These are phyloP conservation scores for Hoplostethus atlanticus DNA, from an alignment of 2,797 vertebrate genomes.

Conservation along the genomic window DNA sequence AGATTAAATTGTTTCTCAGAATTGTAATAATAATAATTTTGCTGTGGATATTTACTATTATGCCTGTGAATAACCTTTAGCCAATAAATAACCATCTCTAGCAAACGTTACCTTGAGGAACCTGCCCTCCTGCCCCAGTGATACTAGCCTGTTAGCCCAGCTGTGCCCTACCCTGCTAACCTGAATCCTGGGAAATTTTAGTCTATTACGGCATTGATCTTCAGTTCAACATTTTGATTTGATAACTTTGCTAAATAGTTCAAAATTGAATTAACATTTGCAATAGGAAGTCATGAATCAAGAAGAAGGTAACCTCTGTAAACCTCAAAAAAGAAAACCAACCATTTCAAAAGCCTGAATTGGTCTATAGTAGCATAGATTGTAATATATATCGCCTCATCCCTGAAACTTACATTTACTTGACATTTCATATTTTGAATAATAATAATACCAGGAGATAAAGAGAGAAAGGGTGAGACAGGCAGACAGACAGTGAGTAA, in stretches of 20 bases:
- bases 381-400: conserved; percentile 36
- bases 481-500: background rate
- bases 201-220: background rate
- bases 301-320: too few relatives aligned
- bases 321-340: too few relatives aligned
- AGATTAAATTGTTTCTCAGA: background rate
- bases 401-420: conserved; percentile 13
- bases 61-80: background rate
- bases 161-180: background rate
- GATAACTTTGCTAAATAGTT: too few relatives aligned
- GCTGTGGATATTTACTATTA: background rate
- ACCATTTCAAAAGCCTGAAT: too few relatives aligned
- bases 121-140: too few relatives aligned
- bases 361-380: background rate
- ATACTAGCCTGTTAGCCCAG: background rate
- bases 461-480: background rate
- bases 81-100: too few relatives aligned
- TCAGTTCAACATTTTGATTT: background rate
- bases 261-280: too few relatives aligned
- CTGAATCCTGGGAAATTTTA: background rate
- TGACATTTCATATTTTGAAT: background rate
- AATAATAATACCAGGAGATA: background rate
- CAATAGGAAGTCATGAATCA: too few relatives aligned
- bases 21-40: background rate
- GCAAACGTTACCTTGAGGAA: too few relatives aligned